These are phyloP conservation scores for Mandrillus leucophaeus DNA, from an alignment of 2,113 vertebrate genomes.

Conservation along the genomic window DNA sequence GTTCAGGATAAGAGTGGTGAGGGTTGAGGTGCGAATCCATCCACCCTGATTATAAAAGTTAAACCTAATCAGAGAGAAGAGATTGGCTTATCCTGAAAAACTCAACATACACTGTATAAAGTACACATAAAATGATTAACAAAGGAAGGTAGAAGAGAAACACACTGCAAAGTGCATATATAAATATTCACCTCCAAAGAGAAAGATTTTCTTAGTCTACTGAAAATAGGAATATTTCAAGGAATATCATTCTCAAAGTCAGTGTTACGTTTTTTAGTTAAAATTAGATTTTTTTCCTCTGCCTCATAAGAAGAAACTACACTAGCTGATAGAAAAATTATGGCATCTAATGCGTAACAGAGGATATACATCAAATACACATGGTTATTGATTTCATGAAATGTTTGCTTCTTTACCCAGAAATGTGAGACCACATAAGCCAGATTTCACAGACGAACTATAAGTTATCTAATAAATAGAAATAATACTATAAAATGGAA, in stretches of 20 bases:
- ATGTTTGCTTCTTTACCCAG: background rate
- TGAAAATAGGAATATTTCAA: background rate
- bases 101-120: background rate
- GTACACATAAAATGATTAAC: background rate
- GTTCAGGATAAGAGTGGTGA: background rate
- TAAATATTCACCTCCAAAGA: background rate
- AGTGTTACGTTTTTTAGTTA: slow-evolving; percentile 1
- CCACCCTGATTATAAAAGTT: background rate
- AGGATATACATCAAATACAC: background rate
- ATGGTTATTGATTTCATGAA: slow-evolving; percentile 13
- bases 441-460: slow-evolving; percentile 15
- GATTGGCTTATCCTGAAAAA: background rate
- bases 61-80: background rate
- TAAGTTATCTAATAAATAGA: background rate
- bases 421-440: background rate
- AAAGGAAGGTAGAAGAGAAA: background rate
- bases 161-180: background rate
- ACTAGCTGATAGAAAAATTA: slow-evolving; percentile 32
- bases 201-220: background rate
- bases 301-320: background rate
- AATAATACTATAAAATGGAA: background rate
- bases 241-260: slow-evolving; percentile 6
- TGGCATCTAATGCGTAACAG: background rate
- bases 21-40: background rate
- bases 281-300: background rate